Percentiles rank a stretch among this genome's conserved stretches.
Conservation (phyloP, 2,888 invertebrate species). For the Drosophila setosimentum region DNA sequence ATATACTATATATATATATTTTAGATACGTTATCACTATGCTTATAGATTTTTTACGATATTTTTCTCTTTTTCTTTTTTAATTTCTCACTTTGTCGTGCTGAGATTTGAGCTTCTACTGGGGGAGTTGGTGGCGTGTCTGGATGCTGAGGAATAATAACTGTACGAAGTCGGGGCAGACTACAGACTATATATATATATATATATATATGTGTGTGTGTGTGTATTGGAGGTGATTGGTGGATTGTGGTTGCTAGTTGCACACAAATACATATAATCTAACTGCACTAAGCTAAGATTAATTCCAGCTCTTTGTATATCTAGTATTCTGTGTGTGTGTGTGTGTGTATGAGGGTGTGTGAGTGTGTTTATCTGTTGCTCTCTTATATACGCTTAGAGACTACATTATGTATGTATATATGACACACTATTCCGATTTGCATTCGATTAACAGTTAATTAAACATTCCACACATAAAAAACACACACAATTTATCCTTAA, state of each 20-base stretch:
- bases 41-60: conserved; percentile 31
- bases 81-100: conserved; percentile 21
- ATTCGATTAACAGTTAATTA: conserved; percentile 16
- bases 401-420: conserved; percentile 24
- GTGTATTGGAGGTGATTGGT: conserved; percentile 1
- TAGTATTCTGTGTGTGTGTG: conserved; percentile 1
- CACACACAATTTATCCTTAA: conserved; percentile 20
- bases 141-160: conserved; percentile 11
- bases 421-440: conserved; percentile 38
- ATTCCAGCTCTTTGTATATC: conserved; percentile 21
- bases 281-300: conserved; percentile 28
- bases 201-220: not conserved
- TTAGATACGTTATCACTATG: conserved; percentile 69
- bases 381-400: conserved; percentile 8
- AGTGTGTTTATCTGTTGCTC: conserved; percentile 3
- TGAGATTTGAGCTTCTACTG: conserved; percentile 58
- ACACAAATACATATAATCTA: conserved; percentile 16
- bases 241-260: not conserved
- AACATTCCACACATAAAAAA: conserved; percentile 3
- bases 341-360: not conserved
- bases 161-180: conserved; percentile 38
- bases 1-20: conserved; percentile 29
- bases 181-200: conserved; percentile 8
- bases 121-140: conserved; percentile 11
- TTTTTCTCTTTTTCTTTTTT: conserved; percentile 7